These are phyloP conservation scores for Darevskia mixta DNA, from an alignment of 2,797 vertebrate genomes.

Conservation along the genomic window DNA sequence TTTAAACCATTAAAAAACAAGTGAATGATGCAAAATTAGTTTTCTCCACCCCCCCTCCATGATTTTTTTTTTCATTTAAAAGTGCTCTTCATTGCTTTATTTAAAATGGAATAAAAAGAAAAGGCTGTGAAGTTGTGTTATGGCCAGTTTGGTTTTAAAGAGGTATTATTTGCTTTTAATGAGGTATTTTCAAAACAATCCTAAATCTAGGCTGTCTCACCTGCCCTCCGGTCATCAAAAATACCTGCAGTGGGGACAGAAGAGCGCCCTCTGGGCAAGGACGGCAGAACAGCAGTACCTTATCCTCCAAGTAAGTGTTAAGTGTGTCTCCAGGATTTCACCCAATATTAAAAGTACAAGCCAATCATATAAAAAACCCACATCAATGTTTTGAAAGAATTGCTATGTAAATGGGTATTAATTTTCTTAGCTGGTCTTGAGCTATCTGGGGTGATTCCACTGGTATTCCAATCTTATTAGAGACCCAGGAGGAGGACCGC, in stretches of 20 bases:
- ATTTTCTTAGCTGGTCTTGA: neutral
- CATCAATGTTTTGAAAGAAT: neutral
- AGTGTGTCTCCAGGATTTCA: neutral
- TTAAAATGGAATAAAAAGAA: neutral
- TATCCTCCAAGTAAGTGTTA: slow-evolving; percentile 93
- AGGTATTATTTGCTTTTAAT: neutral
- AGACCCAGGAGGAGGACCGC: neutral
- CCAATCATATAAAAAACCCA: neutral
- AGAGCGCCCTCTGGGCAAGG: slow-evolving; percentile 90
- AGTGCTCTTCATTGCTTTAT: neutral
- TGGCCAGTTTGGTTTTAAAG: neutral
- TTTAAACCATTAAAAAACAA: neutral
- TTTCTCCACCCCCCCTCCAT: neutral
- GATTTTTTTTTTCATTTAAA: neutral
- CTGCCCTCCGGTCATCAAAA: slow-evolving; percentile 89
- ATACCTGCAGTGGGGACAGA: slow-evolving; percentile 83
- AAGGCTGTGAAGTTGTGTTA: neutral
- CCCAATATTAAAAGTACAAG: neutral
- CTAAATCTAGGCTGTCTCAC: slow-evolving; percentile 85
- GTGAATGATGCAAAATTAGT: neutral
- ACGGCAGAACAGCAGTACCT: slow-evolving; percentile 90
- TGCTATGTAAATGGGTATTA: neutral
- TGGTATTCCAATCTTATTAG: neutral
- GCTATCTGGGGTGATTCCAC: neutral
- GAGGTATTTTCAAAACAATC: neutral